A percentile compares a stretch with the other conserved stretches of the same genome.
phyloP scores from a whole-genome alignment of 2,113 vertebrate species.

The Tachycineta bicolor region DNA sequence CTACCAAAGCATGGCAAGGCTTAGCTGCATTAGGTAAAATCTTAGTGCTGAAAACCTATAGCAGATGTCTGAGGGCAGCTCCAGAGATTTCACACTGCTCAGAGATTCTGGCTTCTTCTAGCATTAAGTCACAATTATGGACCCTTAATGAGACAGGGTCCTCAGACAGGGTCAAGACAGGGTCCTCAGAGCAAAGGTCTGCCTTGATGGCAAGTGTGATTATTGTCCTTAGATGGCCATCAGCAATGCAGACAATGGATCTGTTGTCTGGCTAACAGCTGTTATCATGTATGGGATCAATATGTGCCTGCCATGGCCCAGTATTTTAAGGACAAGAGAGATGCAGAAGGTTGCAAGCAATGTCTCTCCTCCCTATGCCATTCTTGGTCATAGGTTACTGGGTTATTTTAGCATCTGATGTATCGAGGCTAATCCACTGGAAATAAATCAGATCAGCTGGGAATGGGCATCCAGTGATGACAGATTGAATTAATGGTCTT shows the following conservation, averaged over 20 bases:
- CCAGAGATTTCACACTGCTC: background rate
- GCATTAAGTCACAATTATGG: background rate
- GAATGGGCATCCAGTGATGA: constrained; percentile 1
- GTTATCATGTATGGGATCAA: background rate
- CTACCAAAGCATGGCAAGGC: background rate
- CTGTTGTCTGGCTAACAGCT: constrained; percentile 1
- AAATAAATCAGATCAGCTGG: constrained; percentile 42
- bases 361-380: background rate
- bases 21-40: background rate
- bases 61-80: background rate
- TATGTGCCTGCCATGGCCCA: background rate
- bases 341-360: background rate
- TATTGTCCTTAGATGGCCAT: background rate
- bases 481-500: constrained; percentile 48
- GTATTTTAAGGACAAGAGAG: background rate
- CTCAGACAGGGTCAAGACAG: background rate
- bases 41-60: background rate
- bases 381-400: background rate
- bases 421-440: background rate
- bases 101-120: background rate
- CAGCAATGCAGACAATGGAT: background rate
- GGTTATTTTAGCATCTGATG: background rate
- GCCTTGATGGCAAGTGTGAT: background rate
- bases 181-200: background rate
- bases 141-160: background rate